Base-by-base conservation (phyloP, 2,797 vertebrate genomes). In the Naso thynnoides region DNA sequence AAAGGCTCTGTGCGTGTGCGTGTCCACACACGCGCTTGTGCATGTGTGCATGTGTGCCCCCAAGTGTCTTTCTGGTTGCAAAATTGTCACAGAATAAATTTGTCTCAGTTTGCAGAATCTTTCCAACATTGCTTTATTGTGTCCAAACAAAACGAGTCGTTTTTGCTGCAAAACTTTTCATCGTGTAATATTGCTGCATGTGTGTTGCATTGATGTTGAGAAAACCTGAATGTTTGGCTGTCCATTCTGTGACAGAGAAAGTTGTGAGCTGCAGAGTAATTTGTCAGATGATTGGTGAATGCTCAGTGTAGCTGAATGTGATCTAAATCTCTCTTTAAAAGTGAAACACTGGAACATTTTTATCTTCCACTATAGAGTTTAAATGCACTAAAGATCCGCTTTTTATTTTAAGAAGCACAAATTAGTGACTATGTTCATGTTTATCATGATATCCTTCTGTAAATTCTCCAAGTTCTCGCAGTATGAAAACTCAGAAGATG, bases 71-170 rank as follows among this genome's bases (percentile, higher is more conserved):
- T 55, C 29, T 63, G 33, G 21, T 65, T 50, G 41, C 27, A 63
- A 69, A 60, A 61, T 14, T 54, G 31, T 39, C 33, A 29, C 1
- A 58, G 59, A 77, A 45, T 59, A 14, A 48, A 82, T 39, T 59
- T 24, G 24, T 66, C 33, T 60, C 48, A 60, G 27, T 52, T 45
- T 63, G n/a, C 21, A 54, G 13, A 29, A n/a, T 69, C 14, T 55
- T 56, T 65, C 44, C 23, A 6, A n/a, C 29, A 56, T 10, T 24
- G 19, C 26, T 66, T 72, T 27, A 19, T 23, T 45, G 24, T 47
- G 44, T 45, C 19, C 15, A 38, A 54, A 55, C 19, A 16, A 38
- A 33, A 38, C 14, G n/a, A n/a, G 26, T 5, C 16, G 7, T 16
- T 33, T 9, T 15, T 44, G 21, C 44, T 18, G 44, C 15, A 14